These are phyloP conservation scores for Sarcophaga carnaria DNA, from an alignment of 2,888 invertebrate species.

Conservation along the genomic window DNA sequence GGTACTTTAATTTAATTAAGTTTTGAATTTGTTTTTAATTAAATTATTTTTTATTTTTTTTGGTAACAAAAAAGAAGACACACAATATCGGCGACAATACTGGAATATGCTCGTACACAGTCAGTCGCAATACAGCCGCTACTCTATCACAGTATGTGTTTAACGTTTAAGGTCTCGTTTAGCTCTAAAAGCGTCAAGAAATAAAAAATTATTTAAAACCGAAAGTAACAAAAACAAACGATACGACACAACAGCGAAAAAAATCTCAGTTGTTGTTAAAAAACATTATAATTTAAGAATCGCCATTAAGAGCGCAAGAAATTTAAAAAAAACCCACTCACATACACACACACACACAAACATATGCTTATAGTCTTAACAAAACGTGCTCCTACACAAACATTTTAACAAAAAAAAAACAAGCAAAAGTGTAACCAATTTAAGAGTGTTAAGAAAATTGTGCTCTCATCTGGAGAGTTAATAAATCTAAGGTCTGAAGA, in stretches of 20 bases:
- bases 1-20: constrained; percentile 24
- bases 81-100: not conserved
- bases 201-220: constrained; percentile 42
- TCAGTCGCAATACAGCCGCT: not conserved
- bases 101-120: not conserved
- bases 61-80: constrained; percentile 34
- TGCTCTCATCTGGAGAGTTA: too few species aligned
- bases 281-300: constrained; percentile 22
- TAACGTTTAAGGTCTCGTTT: constrained; percentile 62
- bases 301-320: constrained; percentile 50
- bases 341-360: constrained; percentile 3
- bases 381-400: too few species aligned
- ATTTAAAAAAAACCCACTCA: constrained; percentile 34
- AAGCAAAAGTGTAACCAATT: too few species aligned
- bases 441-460: too few species aligned
- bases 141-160: constrained; percentile 25
- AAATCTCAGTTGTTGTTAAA: constrained; percentile 42
- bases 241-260: constrained; percentile 19
- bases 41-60: constrained; percentile 30
- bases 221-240: constrained; percentile 43
- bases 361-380: not conserved
- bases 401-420: too few species aligned
- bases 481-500: too few species aligned
- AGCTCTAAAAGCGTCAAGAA: constrained; percentile 63
- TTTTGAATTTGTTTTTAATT: not conserved